A percentile compares a stretch with the other conserved stretches of the same genome.
These are phyloP conservation scores for Trichopria drosophilae DNA, from an alignment of 2,888 invertebrate species.

Conservation along the genomic window DNA sequence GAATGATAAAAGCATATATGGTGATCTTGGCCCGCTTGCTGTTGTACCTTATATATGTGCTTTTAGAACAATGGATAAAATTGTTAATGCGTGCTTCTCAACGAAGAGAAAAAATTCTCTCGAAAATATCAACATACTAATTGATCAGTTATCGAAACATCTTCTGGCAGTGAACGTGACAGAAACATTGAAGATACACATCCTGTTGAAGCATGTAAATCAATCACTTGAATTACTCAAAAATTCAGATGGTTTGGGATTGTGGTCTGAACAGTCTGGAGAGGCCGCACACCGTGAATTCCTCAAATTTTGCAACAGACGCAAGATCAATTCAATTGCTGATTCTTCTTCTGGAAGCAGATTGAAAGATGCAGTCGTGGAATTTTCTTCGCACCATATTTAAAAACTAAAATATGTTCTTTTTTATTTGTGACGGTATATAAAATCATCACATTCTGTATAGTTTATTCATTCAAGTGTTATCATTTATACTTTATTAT, in stretches of 20 bases:
- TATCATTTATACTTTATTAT: too few species aligned
- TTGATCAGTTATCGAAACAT: not conserved
- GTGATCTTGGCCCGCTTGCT: not conserved
- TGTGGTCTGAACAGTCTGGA: constrained; percentile 5
- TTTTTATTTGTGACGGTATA: not conserved
- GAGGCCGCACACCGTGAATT: constrained; percentile 1
- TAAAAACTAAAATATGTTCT: not conserved
- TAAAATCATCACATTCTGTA: too few species aligned
- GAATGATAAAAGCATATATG: constrained; percentile 1
- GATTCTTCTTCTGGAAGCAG: too few species aligned
- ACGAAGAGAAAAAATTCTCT: not conserved
- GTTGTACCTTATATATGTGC: constrained; percentile 1
- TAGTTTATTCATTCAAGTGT: too few species aligned
- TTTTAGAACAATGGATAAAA: constrained; percentile 3
- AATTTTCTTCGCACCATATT: not conserved
- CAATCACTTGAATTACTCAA: constrained; percentile 2
- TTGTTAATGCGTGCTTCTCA: not conserved
- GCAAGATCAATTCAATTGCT: not conserved
- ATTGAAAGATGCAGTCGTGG: not conserved
- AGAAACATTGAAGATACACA: too few species aligned
- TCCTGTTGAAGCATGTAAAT: too few species aligned
- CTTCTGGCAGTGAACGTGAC: too few species aligned
- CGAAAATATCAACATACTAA: not conserved
- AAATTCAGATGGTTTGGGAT: too few species aligned
- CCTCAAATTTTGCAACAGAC: not conserved